Percentiles rank a stretch among this genome's conserved stretches.
Conservation (phyloP, 1,140 invertebrate species). For the Matsumurasca onukii region DNA sequence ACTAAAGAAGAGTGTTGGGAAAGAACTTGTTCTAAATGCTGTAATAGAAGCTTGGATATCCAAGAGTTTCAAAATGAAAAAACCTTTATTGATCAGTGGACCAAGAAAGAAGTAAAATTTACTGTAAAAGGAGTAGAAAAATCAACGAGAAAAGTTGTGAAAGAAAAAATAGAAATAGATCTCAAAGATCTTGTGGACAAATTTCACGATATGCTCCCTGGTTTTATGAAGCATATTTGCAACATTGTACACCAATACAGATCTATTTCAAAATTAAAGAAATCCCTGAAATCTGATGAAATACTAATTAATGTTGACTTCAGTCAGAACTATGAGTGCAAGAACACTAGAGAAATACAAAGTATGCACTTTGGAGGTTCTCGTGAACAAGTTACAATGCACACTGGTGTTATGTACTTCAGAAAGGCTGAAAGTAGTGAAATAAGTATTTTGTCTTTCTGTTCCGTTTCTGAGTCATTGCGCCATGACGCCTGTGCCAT, state of each 20-base stretch:
- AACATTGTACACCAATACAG: conserved; percentile 43
- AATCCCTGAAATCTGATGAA: conserved; percentile 42
- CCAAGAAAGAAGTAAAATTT: conserved; percentile 23
- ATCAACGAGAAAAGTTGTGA: too few relatives aligned
- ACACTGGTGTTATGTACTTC: conserved; percentile 45
- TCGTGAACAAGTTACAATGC: conserved; percentile 43
- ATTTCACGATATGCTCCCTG: conserved; percentile 15
- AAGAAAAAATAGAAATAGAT: conserved; percentile 31
- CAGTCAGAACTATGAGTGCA: conserved; percentile 45
- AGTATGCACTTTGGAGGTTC: conserved; percentile 43
- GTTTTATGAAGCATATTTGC: conserved; percentile 40
- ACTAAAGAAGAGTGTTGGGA: not conserved
- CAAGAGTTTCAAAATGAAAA: conserved; percentile 19
- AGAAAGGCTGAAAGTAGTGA: conserved; percentile 9
- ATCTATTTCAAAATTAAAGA: conserved; percentile 39
- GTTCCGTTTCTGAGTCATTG: conserved; percentile 45
- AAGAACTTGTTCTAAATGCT: too few relatives aligned
- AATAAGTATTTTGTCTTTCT: conserved; percentile 43
- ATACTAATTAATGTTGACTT: conserved; percentile 45
- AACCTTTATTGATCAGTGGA: conserved; percentile 32
- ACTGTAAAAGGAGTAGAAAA: too few relatives aligned
- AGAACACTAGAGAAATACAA: conserved; percentile 46
- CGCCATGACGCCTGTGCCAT: conserved; percentile 45
- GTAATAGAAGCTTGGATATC: too few relatives aligned
- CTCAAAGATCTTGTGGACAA: conserved; percentile 28